These are phyloP conservation scores for Frankliniella intonsa DNA, from an alignment of 2,888 invertebrate species.

Conservation along the genomic window DNA sequence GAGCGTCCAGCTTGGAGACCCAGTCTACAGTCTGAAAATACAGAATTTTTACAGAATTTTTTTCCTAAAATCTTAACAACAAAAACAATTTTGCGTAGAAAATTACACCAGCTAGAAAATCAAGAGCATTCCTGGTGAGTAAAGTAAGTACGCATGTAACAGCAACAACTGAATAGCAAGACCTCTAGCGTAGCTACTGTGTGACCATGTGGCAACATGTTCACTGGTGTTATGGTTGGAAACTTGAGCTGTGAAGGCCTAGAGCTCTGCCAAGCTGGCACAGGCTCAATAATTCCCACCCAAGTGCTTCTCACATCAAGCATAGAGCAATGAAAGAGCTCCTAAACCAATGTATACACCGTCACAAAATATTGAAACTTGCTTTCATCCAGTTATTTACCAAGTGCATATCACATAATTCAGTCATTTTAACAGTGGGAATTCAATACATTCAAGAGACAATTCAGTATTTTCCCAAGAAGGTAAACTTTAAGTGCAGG, in stretches of 20 bases:
- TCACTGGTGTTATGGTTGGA: conserved; percentile 13
- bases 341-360: not conserved
- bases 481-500: too few relatives aligned
- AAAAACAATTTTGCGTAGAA: conserved; percentile 32
- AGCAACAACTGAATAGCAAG: not conserved
- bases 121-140: conserved; percentile 29
- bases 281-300: conserved; percentile 13
- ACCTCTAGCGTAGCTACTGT: not conserved
- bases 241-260: conserved; percentile 22
- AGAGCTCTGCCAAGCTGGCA: conserved; percentile 20
- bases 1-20: conserved; percentile 64
- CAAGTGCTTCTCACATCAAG: conserved; percentile 19
- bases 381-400: not conserved
- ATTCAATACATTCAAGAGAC: too few relatives aligned
- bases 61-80: not conserved
- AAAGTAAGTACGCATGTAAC: not conserved
- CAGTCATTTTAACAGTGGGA: not conserved
- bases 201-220: conserved; percentile 3
- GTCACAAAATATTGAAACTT: not conserved
- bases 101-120: conserved; percentile 16
- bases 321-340: conserved; percentile 15
- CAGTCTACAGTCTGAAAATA: conserved; percentile 57
- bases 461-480: too few relatives aligned
- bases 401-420: too few relatives aligned
- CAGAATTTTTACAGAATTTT: conserved; percentile 30